Conservation (phyloP, 1,140 invertebrate genomes). For the Paraescarpia echinospica region DNA sequence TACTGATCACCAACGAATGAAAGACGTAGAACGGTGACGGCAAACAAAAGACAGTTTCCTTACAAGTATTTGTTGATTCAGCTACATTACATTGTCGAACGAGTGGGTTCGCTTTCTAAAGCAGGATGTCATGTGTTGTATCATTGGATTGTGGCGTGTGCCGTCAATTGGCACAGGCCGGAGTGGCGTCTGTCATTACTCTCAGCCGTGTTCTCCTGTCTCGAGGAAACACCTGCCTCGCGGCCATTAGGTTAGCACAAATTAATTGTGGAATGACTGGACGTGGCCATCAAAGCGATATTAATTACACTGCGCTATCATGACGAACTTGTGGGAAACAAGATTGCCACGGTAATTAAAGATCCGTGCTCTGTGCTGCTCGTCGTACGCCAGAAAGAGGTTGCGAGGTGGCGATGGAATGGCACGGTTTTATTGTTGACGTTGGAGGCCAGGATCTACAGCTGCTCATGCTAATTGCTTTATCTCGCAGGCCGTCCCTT, state of each 20-base stretch:
- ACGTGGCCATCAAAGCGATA: not conserved
- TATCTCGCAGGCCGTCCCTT: not conserved
- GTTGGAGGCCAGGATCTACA: not conserved
- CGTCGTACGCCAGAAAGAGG: not conserved
- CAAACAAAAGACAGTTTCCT: too few relatives aligned
- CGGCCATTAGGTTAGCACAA: not conserved
- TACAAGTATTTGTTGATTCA: not conserved
- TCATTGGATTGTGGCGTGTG: not conserved
- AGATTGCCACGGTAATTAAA: not conserved
- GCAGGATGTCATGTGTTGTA: not conserved
- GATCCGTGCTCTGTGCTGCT: not conserved
- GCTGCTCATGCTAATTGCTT: not conserved
- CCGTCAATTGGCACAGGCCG: not conserved
- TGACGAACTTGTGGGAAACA: not conserved
- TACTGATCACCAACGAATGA: too few relatives aligned
- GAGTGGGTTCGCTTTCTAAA: not conserved
- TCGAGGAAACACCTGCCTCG: not conserved
- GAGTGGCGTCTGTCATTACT: not conserved
- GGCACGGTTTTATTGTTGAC: not conserved
- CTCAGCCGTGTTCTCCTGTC: not conserved
- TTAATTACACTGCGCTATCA: not conserved
- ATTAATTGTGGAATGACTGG: not conserved
- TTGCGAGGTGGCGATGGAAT: not conserved
- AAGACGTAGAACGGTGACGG: too few relatives aligned
- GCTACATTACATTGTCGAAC: not conserved